Evolutionary conservation across 2,888 invertebrate genomes (phyloP).

Genomic region (Pristionchus mayeri): DNA sequence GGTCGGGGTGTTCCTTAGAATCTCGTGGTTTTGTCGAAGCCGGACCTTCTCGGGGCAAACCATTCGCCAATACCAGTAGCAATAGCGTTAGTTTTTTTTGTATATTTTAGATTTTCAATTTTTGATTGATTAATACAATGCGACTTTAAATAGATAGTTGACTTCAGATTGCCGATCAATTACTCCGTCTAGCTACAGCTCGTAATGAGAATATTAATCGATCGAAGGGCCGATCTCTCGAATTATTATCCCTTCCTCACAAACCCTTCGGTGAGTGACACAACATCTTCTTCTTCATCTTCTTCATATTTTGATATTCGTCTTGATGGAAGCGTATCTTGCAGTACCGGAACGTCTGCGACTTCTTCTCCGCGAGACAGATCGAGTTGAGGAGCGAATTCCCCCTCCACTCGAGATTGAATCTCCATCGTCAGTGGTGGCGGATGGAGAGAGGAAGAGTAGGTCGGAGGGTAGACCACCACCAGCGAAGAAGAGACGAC

Average conservation of each 20-base stretch:
- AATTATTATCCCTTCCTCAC: conserved; percentile 5
- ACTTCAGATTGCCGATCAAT: conserved; percentile 33
- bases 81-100: not conserved
- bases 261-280: conserved; percentile 11
- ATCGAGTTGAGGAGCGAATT: not conserved
- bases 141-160: no score
- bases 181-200: not conserved
- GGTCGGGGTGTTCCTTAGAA: not conserved
- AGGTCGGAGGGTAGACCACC: conserved; percentile 14
- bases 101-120: not conserved
- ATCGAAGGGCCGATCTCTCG: not conserved
- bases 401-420: not conserved
- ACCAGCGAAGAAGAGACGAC: conserved; percentile 26
- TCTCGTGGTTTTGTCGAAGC: not conserved
- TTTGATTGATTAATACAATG: no score
- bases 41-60: not conserved
- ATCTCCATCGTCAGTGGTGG: no score
- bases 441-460: no score
- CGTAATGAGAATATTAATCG: conserved; percentile 12
- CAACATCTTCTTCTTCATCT: no score
- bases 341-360: conserved; percentile 46
- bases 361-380: conserved; percentile 44
- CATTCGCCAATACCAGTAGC: conserved; percentile 9
- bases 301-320: not conserved
- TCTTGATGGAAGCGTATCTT: not conserved